Conservation (phyloP, 2,113 vertebrate genomes). For the Parotia lawesii region DNA sequence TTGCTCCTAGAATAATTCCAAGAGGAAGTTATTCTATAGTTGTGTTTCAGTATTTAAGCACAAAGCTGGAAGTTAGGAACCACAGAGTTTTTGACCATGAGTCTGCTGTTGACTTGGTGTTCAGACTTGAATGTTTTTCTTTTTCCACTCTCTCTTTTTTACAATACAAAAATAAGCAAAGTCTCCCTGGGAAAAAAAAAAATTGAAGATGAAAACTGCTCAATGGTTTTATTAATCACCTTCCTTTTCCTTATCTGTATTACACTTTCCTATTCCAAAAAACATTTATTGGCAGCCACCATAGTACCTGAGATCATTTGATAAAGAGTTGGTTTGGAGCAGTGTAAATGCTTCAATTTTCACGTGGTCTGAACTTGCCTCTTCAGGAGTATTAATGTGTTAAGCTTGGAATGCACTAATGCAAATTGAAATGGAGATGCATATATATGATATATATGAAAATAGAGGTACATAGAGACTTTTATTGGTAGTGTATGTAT, state of each 20-base stretch:
- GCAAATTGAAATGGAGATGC: not conserved
- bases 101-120: not conserved
- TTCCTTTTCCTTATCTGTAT: not conserved
- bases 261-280: not conserved
- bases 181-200: not conserved
- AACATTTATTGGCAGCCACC: not conserved
- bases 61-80: not conserved
- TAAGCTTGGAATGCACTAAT: not conserved
- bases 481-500: not conserved
- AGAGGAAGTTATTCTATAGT: not conserved
- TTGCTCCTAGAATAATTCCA: slow-evolving; percentile 22
- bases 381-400: not conserved
- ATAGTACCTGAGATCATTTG: not conserved
- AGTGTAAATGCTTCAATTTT: not conserved
- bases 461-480: not conserved
- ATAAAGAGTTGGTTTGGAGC: not conserved
- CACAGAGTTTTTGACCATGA: not conserved
- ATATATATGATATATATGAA: not conserved
- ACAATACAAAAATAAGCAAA: not conserved
- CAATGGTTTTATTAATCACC: not conserved
- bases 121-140: not conserved
- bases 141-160: not conserved
- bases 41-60: not conserved
- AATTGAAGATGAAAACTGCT: not conserved
- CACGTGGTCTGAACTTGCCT: not conserved